Base-by-base conservation (phyloP, 2,797 vertebrate species). In the Xiphophorus birchmanni region DNA sequence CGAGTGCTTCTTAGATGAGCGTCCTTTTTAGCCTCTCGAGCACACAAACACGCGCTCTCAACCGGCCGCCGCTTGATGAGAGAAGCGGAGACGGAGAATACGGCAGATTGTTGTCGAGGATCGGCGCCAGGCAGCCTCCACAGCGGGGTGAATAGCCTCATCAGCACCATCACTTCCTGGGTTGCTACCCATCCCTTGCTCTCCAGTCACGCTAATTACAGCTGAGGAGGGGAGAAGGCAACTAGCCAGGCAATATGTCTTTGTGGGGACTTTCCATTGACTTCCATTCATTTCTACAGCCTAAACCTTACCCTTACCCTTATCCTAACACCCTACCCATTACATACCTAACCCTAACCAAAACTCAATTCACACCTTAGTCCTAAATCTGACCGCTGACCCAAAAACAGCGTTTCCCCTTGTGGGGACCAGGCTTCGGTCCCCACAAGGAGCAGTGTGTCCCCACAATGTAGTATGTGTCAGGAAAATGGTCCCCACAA, bases 151-250 rank as follows among this genome's bases (percentile, higher is more conserved):
- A 93, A 89, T 81, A 78, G 78, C 78, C 89, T 93, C 93, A 93
- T 94, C 94, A 91, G 90, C 74, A 73, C 67, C 88, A 84, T 91
- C 85, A 86, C 89, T 86, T 89, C 91, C 87, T 87, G 84, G 83
- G 78, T 81, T 82, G 88, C 81, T 58, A 73, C 87, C 87, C 86
- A 82, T 87, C 85, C 82, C 74, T 87, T 37, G 15, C 84, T 86
- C 84, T 92, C 84, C 84, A 93, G 91, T 94, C 93, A 93, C 69
- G 73, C 82, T 91, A 93, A 94, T 94, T 92, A 90, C 83, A 74
- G 47, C 74, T 54, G 67, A 87, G 65, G 65, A 63, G 82, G 72
- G 78, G 45, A 84, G 80, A 73, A 86, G 72, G 58, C 71, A 76
- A 73, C 74, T 52, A 76, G 74, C 69, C 56, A 21, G 79, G 78